Percentiles rank a stretch among this genome's conserved stretches.
phyloP scores from a whole-genome alignment of 1,140 invertebrate genomes.

The Coptotermes formosanus region DNA sequence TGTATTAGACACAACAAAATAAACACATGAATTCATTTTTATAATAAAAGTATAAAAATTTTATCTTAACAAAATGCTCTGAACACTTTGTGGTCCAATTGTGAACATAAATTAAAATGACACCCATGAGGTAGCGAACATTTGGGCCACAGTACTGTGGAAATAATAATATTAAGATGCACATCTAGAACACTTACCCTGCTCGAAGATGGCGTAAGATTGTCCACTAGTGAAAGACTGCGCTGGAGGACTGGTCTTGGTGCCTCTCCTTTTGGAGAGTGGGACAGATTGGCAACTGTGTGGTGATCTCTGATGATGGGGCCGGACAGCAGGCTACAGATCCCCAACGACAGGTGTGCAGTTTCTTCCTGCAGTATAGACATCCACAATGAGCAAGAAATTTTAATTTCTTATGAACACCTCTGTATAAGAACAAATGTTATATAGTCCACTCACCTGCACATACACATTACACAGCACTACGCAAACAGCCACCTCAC shows the following conservation, averaged over 20 bases:
- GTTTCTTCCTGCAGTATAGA: constrained; percentile 40
- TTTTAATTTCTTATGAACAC: not conserved
- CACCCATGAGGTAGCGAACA: too few relatives aligned
- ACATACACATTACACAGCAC: too few relatives aligned
- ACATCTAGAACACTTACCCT: constrained; percentile 29
- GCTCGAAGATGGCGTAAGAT: constrained; percentile 34
- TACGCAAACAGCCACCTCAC: too few relatives aligned
- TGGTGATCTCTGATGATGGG: constrained; percentile 36
- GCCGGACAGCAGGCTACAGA: constrained; percentile 39
- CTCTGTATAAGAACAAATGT: too few relatives aligned
- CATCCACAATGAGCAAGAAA: constrained; percentile 25
- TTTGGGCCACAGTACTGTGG: too few relatives aligned
- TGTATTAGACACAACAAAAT: too few relatives aligned
- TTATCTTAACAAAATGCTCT: too few relatives aligned
- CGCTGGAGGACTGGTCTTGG: constrained; percentile 37
- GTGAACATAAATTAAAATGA: too few relatives aligned
- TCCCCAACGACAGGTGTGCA: constrained; percentile 39
- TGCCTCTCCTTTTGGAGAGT: constrained; percentile 32
- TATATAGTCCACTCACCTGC: too few relatives aligned
- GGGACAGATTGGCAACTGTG: constrained; percentile 26
- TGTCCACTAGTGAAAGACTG: constrained; percentile 42
- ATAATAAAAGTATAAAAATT: too few relatives aligned
- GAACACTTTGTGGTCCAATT: too few relatives aligned
- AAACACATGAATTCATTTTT: too few relatives aligned
- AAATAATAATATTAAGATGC: not conserved